These are phyloP conservation scores for Acanthiza pusilla DNA, from an alignment of 2,797 vertebrate genomes.

Conservation along the genomic window DNA sequence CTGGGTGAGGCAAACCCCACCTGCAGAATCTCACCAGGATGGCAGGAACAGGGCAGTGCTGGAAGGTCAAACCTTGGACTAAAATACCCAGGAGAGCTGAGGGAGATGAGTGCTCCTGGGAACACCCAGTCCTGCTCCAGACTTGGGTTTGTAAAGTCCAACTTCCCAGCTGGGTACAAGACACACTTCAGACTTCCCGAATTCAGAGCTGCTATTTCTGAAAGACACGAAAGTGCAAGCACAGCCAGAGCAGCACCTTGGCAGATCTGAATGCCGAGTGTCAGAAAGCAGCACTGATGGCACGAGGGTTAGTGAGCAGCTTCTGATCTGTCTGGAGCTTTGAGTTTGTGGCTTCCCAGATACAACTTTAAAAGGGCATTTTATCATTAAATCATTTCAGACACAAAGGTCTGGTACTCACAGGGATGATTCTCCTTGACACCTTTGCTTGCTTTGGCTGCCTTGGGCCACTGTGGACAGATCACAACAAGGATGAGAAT, in stretches of 20 bases:
- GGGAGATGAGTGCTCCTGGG: neutral
- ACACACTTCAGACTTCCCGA: neutral
- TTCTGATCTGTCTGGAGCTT: neutral
- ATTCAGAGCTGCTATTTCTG: neutral
- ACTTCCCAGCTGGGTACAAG: neutral
- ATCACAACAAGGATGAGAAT: neutral
- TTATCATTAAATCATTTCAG: conserved; percentile 12
- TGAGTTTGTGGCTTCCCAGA: neutral
- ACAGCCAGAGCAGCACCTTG: neutral
- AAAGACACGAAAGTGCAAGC: neutral
- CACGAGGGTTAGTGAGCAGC: neutral
- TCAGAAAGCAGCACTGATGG: neutral
- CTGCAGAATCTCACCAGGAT: neutral
- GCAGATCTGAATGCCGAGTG: rapidly evolving
- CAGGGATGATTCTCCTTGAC: neutral
- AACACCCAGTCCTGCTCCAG: neutral
- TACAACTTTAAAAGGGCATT: conserved; percentile 44
- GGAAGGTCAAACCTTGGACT: neutral
- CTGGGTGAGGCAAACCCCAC: neutral
- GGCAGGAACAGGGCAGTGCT: neutral
- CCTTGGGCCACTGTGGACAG: neutral
- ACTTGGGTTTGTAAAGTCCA: neutral
- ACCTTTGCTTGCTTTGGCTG: neutral
- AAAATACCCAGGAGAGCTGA: neutral
- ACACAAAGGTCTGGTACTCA: neutral